phyloP scores from a whole-genome alignment of 92 coral and sea anemone genomes.

The Paramuricea clavata region DNA sequence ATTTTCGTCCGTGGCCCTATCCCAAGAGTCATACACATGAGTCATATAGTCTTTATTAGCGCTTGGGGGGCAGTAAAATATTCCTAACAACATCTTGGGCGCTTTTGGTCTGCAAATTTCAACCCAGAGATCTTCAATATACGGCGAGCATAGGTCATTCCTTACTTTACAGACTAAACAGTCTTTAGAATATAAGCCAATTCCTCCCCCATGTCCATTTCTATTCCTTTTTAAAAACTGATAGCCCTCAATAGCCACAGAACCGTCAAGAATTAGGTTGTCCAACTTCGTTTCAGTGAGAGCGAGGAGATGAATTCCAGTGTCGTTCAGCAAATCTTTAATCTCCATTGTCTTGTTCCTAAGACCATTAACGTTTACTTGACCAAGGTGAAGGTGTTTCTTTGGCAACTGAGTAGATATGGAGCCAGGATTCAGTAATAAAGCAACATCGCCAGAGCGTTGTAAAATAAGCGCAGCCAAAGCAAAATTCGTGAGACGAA shows the following conservation, averaged over 20 bases:
- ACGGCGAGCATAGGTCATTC: not conserved
- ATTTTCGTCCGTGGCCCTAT: too few relatives aligned
- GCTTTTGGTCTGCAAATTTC: not conserved
- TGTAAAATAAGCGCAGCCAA: not conserved
- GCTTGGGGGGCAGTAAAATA: not conserved
- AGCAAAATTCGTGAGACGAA: not conserved
- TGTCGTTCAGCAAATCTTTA: not conserved
- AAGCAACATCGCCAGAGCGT: constrained; percentile 8
- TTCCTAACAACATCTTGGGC: not conserved
- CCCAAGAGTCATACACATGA: not conserved
- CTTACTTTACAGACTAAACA: not conserved
- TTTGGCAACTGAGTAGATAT: not conserved
- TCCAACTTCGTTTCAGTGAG: not conserved
- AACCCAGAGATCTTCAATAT: not conserved
- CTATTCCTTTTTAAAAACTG: not conserved
- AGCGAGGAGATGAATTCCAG: not conserved
- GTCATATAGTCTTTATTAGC: not conserved
- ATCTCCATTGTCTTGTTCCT: not conserved
- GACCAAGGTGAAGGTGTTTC: not conserved
- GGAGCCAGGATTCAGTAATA: not conserved
- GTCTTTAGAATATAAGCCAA: not conserved
- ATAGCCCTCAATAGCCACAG: not conserved
- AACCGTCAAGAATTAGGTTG: not conserved
- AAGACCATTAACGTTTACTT: not conserved
- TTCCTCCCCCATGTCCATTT: not conserved